Evolutionary conservation across 2,888 invertebrate species (phyloP), one percentile per base, ranked within the genome.

Genomic region (Pedicia rivosa): DNA sequence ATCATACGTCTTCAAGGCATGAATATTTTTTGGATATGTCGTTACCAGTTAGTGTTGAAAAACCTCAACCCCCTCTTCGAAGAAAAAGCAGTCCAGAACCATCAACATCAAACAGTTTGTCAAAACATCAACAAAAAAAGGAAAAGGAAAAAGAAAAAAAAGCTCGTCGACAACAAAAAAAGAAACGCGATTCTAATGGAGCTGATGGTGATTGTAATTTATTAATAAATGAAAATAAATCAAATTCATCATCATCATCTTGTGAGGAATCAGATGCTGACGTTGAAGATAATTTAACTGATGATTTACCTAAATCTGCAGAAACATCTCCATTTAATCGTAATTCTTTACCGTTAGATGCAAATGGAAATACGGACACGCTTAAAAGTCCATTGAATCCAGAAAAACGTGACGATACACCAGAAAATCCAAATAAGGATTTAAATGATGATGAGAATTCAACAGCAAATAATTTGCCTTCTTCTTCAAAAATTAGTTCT

Each of bases 11-110:
- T 0, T 80, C 84, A 50, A 71, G 86, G 10, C 80, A 81, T 37
- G 97, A 97, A 59, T 81, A 82, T 51, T 97, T 98, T 62, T 67
- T 95, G 37, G 97, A 98, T 62, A 70, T 98, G 45, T 94, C 94
- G 41, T 68, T 98, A 42, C 92, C 95, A 0, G 81, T 95, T 14
- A 74, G 74, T 33, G 69, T 73, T 3, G 77, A 77, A 45, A 74
- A 81, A 37, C 78, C 77, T 8, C 74, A 78, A 46, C 79, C 79
- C 2, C 79, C 81, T 1, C 62, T 75, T 4, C 56, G 71, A 4
- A 66, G 72, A 52, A 56, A 53, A 41, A 49, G 47, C n/a, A 59
- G 59, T 41, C 59, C 62, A 2, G 62, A 62, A 25, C 36, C 39
- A 7, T 34, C 38, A 9, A 29, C 38, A 8, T 28, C 20, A 12